Percentiles rank a stretch among this genome's conserved stretches.
Evolutionary conservation across 2,888 invertebrate species (phyloP).

Genomic region (Catocala sponsa): DNA sequence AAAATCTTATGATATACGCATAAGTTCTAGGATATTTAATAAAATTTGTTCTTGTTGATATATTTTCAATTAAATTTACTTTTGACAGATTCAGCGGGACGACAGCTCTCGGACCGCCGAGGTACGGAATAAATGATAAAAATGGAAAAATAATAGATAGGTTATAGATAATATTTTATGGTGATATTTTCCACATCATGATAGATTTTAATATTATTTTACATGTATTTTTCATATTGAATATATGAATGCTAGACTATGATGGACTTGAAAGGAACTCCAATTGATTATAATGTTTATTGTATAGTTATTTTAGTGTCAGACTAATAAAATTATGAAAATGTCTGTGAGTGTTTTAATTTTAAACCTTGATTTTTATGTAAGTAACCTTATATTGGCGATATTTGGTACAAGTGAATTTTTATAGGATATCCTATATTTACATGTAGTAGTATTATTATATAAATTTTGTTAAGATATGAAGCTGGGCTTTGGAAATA

Average conservation of each 20-base stretch:
- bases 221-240: slow-evolving; percentile 63
- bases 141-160: too few species aligned
- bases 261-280: slow-evolving; percentile 29
- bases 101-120: slow-evolving; percentile 11
- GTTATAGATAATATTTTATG: slow-evolving; percentile 44
- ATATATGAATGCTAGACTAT: slow-evolving; percentile 63
- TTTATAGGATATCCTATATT: too few species aligned
- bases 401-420: too few species aligned
- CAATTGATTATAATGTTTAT: slow-evolving; percentile 56
- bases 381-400: too few species aligned
- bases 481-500: too few species aligned
- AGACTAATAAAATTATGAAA: slow-evolving; percentile 48
- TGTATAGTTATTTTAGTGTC: slow-evolving; percentile 57
- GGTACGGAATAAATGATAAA: slow-evolving; percentile 11
- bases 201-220: slow-evolving; percentile 49
- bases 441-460: too few species aligned
- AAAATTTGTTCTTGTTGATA: too few species aligned
- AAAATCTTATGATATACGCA: too few species aligned
- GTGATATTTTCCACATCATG: slow-evolving; percentile 40
- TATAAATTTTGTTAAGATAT: too few species aligned
- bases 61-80: too few species aligned
- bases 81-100: slow-evolving; percentile 14
- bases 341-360: slow-evolving; percentile 14
- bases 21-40: too few species aligned
- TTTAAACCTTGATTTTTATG: too few species aligned